phyloP scores from a whole-genome alignment of 2,113 vertebrate genomes.

The Pelvicachromis taeniatus region DNA sequence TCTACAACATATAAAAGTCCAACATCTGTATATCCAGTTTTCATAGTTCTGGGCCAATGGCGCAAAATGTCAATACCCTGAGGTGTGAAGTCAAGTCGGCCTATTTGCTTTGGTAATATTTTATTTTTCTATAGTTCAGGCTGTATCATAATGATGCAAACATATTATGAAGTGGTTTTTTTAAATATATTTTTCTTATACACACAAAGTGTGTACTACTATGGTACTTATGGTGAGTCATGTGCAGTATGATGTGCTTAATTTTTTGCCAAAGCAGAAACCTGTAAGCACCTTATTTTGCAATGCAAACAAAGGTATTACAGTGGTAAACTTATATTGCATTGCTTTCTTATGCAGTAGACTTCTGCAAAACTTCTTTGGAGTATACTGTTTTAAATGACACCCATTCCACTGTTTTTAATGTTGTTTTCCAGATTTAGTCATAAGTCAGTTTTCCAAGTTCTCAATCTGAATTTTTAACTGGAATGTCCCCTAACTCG shows the following conservation, averaged over 20 bases:
- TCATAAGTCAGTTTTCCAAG: background rate
- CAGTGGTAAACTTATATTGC: background rate
- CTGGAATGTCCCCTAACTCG: background rate
- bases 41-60: background rate
- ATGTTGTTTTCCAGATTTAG: background rate
- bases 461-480: background rate
- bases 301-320: background rate
- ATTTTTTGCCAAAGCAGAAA: background rate
- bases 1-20: slow-evolving; percentile 3
- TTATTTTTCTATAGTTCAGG: background rate
- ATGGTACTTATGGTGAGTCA: background rate
- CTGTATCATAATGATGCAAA: background rate
- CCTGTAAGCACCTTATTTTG: background rate
- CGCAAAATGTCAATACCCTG: background rate
- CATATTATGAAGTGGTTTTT: background rate
- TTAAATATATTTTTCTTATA: background rate
- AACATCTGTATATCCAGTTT: background rate
- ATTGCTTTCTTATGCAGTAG: background rate
- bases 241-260: background rate
- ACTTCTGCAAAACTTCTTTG: background rate
- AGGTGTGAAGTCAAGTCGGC: background rate
- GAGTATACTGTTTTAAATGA: background rate
- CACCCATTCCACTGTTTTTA: background rate
- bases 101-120: background rate
- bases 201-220: background rate